Conservation (phyloP, 2,888 invertebrate genomes). For the Hirtodrosophila alboralis region DNA sequence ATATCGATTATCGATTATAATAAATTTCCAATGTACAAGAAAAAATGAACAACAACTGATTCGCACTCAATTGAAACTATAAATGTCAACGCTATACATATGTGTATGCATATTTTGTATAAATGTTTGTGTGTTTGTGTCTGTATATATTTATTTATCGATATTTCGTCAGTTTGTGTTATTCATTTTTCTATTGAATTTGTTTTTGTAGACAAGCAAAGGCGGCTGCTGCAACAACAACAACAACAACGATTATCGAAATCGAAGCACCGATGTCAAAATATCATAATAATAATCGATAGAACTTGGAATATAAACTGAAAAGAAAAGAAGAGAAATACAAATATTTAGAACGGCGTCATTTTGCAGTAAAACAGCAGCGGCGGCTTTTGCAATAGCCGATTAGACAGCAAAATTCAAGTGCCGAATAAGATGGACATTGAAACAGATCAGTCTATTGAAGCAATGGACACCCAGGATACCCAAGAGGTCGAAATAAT, state of each 20-base stretch:
- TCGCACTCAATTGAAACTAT: no score
- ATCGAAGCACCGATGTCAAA: conserved; percentile 49
- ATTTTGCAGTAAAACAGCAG: conserved; percentile 7
- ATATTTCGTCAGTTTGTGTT: conserved; percentile 46
- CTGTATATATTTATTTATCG: conserved; percentile 53
- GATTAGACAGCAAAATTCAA: conserved; percentile 31
- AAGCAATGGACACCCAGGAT: conserved; percentile 84
- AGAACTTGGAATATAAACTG: neutral
- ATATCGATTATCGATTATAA: no score
- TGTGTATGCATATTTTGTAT: conserved; percentile 1
- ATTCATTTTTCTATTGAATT: conserved; percentile 34
- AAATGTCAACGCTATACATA: neutral
- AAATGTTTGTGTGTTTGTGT: conserved; percentile 3
- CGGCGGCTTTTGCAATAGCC: conserved; percentile 41
- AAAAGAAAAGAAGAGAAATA: neutral
- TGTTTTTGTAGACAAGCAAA: conserved; percentile 29
- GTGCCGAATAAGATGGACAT: conserved; percentile 80
- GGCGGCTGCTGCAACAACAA: conserved; percentile 44
- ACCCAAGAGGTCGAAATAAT: conserved; percentile 83
- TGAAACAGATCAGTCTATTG: conserved; percentile 83
- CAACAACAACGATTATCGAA: conserved; percentile 30
- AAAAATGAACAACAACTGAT: no score
- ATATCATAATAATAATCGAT: conserved; percentile 29
- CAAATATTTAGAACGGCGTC: conserved; percentile 18
- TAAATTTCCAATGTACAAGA: no score